Evolutionary conservation across 2,888 invertebrate genomes (phyloP), one percentile per base, ranked within the genome.

Genomic region (Ethmia dodecea): DNA sequence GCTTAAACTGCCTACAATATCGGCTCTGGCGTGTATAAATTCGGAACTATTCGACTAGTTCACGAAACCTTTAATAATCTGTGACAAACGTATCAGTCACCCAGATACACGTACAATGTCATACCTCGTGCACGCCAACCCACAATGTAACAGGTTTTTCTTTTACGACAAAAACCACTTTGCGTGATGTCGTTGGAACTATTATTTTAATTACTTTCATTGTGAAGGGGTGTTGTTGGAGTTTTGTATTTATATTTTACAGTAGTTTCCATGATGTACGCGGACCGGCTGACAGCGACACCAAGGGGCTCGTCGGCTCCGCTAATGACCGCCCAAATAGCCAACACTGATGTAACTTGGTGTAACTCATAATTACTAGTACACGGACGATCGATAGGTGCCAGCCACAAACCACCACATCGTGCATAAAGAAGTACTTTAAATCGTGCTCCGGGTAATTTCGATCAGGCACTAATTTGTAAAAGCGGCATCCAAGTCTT

Each of bases 171-270:
- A 55, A 63, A 68, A 70, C 54, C 60, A 63, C 65, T 65, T 81
- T 52, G 81, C 81, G 80, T 83, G 83, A 71, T 67, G 61, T 62
- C 60, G 62, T 55, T 51, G 52, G 45, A 56, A 69, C 76, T 77
- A 78, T 81, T 79, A 78, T 78, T 81, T 81, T 81, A 81, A 83
- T 81, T 80, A 80, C 74, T 73, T 78, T 73, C 67, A 66, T 69
- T 67, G 69, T 73, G 64, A 51, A 60, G 48, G 57, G 58, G 69
- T 70, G 63, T 70, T 67, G 70, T 69, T 76, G 64, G 52, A 58
- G 55, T 65, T 67, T 61, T 44, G 54, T 60, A 49, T 55, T 61
- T 61, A 61, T 33, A 35, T 34, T 37, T 62, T 12, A 12, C 59
- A 60, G 60, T 57, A 62, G 64, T 60, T 69, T 70, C 57, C 53